Evolutionary conservation across 2,113 vertebrate genomes (phyloP), one percentile per base, ranked within the genome.

Genomic region (Anolis sagrei): DNA sequence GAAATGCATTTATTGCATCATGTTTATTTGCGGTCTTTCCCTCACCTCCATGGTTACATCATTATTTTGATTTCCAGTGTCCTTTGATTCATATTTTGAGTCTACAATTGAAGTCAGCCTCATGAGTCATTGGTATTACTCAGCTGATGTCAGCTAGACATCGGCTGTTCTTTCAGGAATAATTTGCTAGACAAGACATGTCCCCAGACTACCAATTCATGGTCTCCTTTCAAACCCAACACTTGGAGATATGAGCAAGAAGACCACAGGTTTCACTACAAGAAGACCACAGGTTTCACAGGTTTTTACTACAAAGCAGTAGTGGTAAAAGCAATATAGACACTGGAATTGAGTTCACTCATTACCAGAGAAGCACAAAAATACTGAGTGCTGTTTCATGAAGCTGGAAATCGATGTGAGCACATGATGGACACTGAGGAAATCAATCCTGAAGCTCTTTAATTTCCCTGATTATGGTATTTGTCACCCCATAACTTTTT

Each of bases 111-210:
- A 7, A 36, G 79, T 87, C 34, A 76, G 69, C 23, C 19, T 66
- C 32, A 23, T 86, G 68, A 90, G 69, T 91, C 88, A 87, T 10
- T 82, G 7, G 69, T 84, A 75, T 75, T 88, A 88, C 72, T 89
- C 89, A 79, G 78, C 88, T 79, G 5, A 44, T 72, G 34, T 32
- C 7, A 2, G 39, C 85, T 81, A 87, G 83, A 84, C n/a, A 62
- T 83, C 39, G 5, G 39, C 39, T 44, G 5, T 44, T 44, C 81
- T 84, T 34, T 48, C 74, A 84, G 70, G 85, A n/a, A 70, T 39
- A 34, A 25, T 2, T 86, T 76, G 14, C 68, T 75, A 81, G 58
- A 64, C 54, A 66, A 48, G 51, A 44, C 44, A 66, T 81, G 58
- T n/a, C 58, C 39, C 54, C 86, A 83, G 77, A 62, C 49, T 51